Conservation (phyloP, 2,797 vertebrate species). For the Manis javanica region DNA sequence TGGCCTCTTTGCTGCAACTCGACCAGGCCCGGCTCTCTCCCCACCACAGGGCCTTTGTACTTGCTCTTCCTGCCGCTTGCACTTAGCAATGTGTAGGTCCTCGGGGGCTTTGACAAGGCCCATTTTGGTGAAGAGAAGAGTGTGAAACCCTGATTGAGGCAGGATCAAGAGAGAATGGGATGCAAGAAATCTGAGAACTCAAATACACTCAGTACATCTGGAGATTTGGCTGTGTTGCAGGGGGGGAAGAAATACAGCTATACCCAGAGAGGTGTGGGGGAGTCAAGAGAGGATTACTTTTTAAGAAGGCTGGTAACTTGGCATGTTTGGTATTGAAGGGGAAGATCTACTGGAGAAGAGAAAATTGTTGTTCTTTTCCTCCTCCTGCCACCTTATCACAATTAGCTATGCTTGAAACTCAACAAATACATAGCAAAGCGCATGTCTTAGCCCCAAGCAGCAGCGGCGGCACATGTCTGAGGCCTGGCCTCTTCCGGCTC, state of each 20-base stretch:
- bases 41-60: neutral
- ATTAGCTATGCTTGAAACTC: neutral
- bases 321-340: neutral
- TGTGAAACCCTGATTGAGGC: neutral
- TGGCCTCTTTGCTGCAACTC: neutral
- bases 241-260: neutral
- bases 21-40: neutral
- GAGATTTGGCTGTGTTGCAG: neutral
- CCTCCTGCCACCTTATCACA: neutral
- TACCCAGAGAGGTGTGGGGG: too few species aligned
- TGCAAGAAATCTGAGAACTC: neutral
- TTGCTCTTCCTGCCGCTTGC: neutral
- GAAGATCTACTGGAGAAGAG: neutral
- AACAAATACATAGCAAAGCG: neutral
- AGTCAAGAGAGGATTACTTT: neutral
- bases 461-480: rapidly evolving
- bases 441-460: neutral
- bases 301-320: neutral
- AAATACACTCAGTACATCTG: neutral
- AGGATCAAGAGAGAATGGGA: neutral
- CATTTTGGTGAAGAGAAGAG: neutral
- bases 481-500: neutral
- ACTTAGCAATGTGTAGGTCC: neutral
- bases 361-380: neutral
- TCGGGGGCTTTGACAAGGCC: neutral